Percentiles rank a stretch among this genome's conserved stretches.
phyloP scores from a whole-genome alignment of 2,888 invertebrate genomes.

The Napeogenes inachia region DNA sequence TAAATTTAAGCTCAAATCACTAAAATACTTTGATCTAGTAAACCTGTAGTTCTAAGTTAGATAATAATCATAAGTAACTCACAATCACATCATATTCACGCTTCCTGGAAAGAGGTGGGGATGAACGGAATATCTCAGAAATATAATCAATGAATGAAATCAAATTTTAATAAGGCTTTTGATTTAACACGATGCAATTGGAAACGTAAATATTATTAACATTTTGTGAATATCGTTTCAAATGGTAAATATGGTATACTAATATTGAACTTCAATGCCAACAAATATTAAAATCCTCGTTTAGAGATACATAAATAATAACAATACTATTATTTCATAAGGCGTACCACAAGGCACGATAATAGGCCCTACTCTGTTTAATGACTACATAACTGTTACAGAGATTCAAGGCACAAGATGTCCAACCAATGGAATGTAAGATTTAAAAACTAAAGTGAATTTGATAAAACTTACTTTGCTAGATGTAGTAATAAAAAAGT shows the following conservation, averaged over 20 bases:
- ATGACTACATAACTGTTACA: background rate
- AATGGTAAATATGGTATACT: no score
- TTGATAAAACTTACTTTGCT: conserved; percentile 4
- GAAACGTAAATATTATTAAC: no score
- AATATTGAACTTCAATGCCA: no score
- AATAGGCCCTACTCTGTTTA: conserved; percentile 39
- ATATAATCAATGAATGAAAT: background rate
- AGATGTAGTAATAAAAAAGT: background rate
- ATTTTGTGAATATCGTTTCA: no score
- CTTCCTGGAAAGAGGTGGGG: background rate
- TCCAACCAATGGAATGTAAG: conserved; percentile 34
- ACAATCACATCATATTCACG: background rate
- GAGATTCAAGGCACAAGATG: conserved; percentile 33
- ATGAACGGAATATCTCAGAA: background rate
- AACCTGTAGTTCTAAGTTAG: conserved; percentile 20
- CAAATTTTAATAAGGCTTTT: conserved; percentile 5
- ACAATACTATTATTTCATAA: conserved; percentile 17
- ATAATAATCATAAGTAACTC: background rate
- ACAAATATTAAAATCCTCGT: background rate
- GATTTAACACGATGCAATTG: background rate
- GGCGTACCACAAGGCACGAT: conserved; percentile 46
- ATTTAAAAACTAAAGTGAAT: conserved; percentile 14
- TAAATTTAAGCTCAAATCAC: conserved; percentile 36
- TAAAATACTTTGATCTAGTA: conserved; percentile 32
- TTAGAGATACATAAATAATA: conserved; percentile 1